Conservation (phyloP, 2,113 vertebrate species). For the Corythornis vintsioides region DNA sequence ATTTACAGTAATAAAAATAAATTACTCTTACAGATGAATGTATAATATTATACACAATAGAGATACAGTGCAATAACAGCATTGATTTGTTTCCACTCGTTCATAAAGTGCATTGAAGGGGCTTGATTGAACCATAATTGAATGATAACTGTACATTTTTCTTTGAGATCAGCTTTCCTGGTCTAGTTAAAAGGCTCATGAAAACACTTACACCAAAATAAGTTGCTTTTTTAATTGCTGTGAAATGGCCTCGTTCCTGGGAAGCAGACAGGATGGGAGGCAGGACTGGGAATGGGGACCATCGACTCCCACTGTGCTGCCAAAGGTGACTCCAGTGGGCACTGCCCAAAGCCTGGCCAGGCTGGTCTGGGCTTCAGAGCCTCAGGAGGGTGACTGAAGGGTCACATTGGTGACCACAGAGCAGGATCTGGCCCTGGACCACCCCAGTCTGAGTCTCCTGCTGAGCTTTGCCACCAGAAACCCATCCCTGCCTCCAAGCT, state of each 20-base stretch:
- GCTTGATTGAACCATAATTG: not conserved
- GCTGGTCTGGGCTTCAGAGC: not conserved
- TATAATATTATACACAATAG: conserved; percentile 76
- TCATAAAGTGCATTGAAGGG: conserved; percentile 73
- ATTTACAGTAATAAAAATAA: conserved; percentile 86
- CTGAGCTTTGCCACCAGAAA: not conserved
- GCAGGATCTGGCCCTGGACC: not conserved
- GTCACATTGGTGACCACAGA: not conserved
- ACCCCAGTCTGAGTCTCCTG: not conserved
- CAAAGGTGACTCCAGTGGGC: rapidly evolving
- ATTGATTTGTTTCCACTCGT: conserved; percentile 55
- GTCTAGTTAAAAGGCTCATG: not conserved
- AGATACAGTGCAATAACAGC: conserved; percentile 72
- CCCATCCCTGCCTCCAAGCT: not conserved
- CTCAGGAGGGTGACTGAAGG: not conserved
- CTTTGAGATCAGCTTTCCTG: not conserved
- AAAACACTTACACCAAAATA: not conserved
- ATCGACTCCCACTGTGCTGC: rapidly evolving
- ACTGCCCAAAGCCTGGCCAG: not conserved
- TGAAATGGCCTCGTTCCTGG: not conserved
- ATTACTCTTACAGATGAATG: conserved; percentile 79
- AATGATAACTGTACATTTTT: not conserved
- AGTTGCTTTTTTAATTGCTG: not conserved
- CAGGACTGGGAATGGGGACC: not conserved
- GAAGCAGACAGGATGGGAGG: not conserved